Evolutionary conservation across 2,113 vertebrate genomes (phyloP).

Genomic region (Saccopteryx leptura): DNA sequence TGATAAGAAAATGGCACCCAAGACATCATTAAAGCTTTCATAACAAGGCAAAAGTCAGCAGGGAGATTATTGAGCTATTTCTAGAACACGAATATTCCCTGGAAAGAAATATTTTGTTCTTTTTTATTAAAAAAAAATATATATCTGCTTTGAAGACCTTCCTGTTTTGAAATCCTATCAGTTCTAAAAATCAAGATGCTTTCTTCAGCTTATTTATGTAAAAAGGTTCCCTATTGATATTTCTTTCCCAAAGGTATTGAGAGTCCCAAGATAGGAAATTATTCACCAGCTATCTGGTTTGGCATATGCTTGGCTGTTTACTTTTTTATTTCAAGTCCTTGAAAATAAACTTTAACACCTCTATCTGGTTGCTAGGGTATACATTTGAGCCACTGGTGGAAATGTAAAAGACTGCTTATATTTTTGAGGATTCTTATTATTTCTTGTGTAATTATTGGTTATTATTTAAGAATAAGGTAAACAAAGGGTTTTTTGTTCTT

Average conservation of each 20-base stretch:
- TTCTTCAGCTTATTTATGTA: constrained; percentile 66
- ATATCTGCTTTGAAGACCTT: constrained; percentile 77
- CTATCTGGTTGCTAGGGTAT: neutral
- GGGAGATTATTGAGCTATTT: constrained; percentile 3
- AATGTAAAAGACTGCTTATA: neutral
- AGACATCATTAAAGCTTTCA: neutral
- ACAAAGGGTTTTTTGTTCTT: neutral
- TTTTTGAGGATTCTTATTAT: constrained; percentile 3
- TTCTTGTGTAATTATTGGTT: neutral
- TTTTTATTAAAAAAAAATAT: neutral
- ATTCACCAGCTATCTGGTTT: constrained; percentile 29
- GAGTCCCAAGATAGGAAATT: constrained; percentile 20
- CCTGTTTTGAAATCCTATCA: constrained; percentile 72
- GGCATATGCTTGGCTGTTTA: constrained; percentile 26
- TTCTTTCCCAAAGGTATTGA: constrained; percentile 62
- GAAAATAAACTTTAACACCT: constrained; percentile 33
- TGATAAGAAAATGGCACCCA: neutral
- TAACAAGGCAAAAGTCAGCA: constrained; percentile 42
- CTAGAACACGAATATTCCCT: neutral
- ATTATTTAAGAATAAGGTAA: constrained; percentile 28
- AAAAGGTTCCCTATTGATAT: constrained; percentile 63
- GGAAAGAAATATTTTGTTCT: constrained; percentile 54
- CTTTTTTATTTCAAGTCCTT: constrained; percentile 46
- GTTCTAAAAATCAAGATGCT: constrained; percentile 71
- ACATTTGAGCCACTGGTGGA: neutral